phyloP scores from a whole-genome alignment of 2,888 invertebrate species.

The Dichetophora obliterata region DNA sequence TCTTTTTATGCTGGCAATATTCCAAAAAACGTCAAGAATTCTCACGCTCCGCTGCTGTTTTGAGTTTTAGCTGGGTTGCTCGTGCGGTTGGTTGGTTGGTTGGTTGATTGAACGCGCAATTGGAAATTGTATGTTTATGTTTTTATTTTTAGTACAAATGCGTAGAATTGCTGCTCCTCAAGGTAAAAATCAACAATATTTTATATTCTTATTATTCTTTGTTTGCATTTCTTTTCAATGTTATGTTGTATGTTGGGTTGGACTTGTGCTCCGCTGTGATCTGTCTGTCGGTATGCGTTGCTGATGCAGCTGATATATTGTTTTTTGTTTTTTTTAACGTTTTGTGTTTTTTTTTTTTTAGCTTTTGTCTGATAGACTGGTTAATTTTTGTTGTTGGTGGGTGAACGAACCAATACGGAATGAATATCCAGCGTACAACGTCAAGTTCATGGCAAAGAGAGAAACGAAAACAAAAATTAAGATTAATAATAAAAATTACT shows the following conservation, averaged over 20 bases:
- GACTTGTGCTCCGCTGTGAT: constrained; percentile 3
- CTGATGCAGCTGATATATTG: background rate
- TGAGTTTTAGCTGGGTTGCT: background rate
- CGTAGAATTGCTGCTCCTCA: constrained; percentile 26
- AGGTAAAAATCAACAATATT: constrained; percentile 17
- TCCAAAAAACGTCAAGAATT: background rate
- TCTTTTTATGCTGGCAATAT: constrained; percentile 33
- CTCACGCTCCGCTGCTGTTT: background rate
- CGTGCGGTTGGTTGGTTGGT: background rate
- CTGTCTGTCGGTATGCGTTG: background rate
- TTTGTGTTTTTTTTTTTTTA: constrained; percentile 27
- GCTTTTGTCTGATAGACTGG: constrained; percentile 32
- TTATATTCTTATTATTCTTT: constrained; percentile 2
- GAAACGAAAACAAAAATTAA: background rate
- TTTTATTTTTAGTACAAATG: constrained; percentile 26
- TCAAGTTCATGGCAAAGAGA: constrained; percentile 56
- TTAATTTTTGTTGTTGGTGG: constrained; percentile 30
- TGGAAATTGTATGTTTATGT: background rate
- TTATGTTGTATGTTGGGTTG: background rate
- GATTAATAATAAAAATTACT: background rate
- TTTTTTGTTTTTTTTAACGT: constrained; percentile 23
- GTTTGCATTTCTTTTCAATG: background rate
- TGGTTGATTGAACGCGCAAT: constrained; percentile 26
- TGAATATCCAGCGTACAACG: constrained; percentile 60
- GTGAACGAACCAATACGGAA: constrained; percentile 44